These are phyloP conservation scores for Sebastes cheni DNA, from an alignment of 2,797 vertebrate species.

Conservation along the genomic window DNA sequence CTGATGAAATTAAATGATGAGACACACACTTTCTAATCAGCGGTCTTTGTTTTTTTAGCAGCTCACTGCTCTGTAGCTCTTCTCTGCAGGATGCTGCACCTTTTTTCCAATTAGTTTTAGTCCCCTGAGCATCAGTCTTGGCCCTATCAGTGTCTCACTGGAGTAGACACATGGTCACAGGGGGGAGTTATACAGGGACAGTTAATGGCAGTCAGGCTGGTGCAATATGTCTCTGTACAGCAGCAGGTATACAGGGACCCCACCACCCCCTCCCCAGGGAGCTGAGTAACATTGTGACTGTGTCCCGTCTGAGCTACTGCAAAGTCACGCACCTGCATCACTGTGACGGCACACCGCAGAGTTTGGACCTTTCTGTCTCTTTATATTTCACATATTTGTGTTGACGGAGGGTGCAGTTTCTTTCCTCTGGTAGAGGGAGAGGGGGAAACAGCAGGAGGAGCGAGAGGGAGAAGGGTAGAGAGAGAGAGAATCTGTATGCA, in stretches of 20 bases:
- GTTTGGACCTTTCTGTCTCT: slow-evolving; percentile 9
- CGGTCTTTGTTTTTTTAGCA: background rate
- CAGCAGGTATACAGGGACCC: slow-evolving; percentile 46
- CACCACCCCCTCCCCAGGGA: slow-evolving; percentile 37
- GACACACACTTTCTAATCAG: slow-evolving; percentile 18
- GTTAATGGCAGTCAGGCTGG: slow-evolving; percentile 49
- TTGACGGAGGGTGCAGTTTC: background rate
- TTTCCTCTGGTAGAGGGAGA: background rate
- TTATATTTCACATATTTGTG: slow-evolving; percentile 19
- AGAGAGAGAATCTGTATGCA: slow-evolving; percentile 27
- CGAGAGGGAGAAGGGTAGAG: no score
- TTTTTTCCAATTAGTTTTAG: slow-evolving; percentile 43
- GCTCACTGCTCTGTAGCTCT: background rate
- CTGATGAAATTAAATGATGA: slow-evolving; percentile 22
- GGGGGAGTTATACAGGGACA: slow-evolving; percentile 20
- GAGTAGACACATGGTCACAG: slow-evolving; percentile 19
- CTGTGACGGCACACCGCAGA: slow-evolving; percentile 19
- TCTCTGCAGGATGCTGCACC: background rate
- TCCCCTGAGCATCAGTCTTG: slow-evolving; percentile 25
- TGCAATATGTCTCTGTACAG: slow-evolving; percentile 54
- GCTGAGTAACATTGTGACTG: slow-evolving; percentile 57
- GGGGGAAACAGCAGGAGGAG: background rate
- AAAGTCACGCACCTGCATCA: slow-evolving; percentile 70
- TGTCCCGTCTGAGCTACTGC: slow-evolving; percentile 56
- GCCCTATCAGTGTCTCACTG: slow-evolving; percentile 22